phyloP scores from a whole-genome alignment of 2,797 vertebrate genomes.

The Arvicola amphibius region DNA sequence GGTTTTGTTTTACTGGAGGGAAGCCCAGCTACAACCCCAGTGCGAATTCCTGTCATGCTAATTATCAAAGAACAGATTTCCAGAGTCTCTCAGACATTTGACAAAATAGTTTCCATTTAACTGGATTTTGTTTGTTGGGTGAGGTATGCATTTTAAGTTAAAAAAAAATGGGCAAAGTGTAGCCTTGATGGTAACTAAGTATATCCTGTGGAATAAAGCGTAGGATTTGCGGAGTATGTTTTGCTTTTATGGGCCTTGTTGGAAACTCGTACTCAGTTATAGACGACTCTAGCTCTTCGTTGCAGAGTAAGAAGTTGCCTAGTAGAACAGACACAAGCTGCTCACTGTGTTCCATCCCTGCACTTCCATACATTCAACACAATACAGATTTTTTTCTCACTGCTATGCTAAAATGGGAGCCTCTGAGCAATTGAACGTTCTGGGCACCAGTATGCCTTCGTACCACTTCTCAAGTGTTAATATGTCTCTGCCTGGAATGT shows the following conservation, averaged over 20 bases:
- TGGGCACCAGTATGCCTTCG: accelerated
- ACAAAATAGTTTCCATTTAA: slow-evolving; percentile 43
- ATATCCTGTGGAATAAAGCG: not conserved
- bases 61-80: slow-evolving; percentile 32
- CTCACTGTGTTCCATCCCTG: not conserved
- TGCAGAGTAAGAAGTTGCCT: not conserved
- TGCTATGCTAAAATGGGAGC: no score
- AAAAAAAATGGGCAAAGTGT: not conserved
- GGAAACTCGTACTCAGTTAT: not conserved
- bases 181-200: not conserved
- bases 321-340: not conserved
- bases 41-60: slow-evolving; percentile 58
- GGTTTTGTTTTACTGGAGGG: slow-evolving; percentile 51
- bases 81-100: slow-evolving; percentile 12
- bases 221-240: not conserved
- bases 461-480: not conserved
- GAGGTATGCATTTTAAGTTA: not conserved
- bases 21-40: slow-evolving; percentile 23
- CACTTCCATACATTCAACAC: not conserved
- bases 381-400: not conserved
- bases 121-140: slow-evolving; percentile 3
- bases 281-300: not conserved
- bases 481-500: not conserved
- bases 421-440: accelerated
- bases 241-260: slow-evolving; percentile 12